These are phyloP conservation scores for Pelecanus crispus DNA, from an alignment of 2,113 vertebrate species.

Conservation along the genomic window DNA sequence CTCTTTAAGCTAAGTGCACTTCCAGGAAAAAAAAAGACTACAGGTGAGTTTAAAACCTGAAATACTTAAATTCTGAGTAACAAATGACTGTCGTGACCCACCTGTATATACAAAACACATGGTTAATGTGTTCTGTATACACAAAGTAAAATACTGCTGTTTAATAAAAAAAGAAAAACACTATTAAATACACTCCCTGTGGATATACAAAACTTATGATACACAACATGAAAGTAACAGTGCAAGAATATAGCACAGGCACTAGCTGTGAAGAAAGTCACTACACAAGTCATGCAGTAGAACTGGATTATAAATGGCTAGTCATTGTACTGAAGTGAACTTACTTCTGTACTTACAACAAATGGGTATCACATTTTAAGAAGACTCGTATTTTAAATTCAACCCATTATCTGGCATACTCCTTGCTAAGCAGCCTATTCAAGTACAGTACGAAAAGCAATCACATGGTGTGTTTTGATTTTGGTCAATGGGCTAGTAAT, in stretches of 20 bases:
- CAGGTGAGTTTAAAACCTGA: background rate
- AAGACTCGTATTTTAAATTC: background rate
- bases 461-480: background rate
- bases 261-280: background rate
- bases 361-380: background rate
- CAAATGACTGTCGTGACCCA: background rate
- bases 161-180: background rate
- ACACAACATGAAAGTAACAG: background rate
- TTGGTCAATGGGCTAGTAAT: background rate
- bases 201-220: background rate
- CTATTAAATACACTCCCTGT: background rate
- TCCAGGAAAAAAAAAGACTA: background rate
- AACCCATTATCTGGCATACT: background rate
- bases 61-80: background rate
- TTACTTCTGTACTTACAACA: background rate
- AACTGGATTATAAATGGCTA: slow-evolving; percentile 46
- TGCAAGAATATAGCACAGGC: background rate
- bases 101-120: background rate
- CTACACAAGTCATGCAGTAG: background rate
- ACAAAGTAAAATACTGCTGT: background rate
- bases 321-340: slow-evolving; percentile 27
- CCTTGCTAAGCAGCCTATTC: background rate
- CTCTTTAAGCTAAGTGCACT: background rate
- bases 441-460: background rate
- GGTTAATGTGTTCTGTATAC: background rate